Evolutionary conservation across 2,797 vertebrate genomes (phyloP).

Genomic region (Todus mexicanus): DNA sequence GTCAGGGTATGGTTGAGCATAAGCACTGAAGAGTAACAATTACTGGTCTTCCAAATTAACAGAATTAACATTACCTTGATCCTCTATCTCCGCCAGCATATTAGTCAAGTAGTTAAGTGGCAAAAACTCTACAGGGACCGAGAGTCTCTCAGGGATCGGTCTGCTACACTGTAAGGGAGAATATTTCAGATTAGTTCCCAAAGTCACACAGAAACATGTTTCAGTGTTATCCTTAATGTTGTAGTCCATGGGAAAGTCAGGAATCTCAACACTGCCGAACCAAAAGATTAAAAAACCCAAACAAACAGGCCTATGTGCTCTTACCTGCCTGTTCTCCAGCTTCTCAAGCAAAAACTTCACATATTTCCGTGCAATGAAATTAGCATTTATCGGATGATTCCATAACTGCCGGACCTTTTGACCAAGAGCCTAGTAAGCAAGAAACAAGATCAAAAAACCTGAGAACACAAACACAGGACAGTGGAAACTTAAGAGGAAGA

Average conservation of each 20-base stretch:
- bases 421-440: conserved; percentile 64
- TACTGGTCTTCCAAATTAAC: neutral
- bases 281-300: neutral
- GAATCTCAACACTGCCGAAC: neutral
- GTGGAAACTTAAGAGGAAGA: neutral
- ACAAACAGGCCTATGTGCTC: neutral
- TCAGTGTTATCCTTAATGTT: neutral
- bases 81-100: conserved; percentile 76
- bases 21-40: neutral
- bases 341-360: conserved; percentile 68
- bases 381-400: conserved; percentile 73
- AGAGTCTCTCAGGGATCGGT: conserved; percentile 49
- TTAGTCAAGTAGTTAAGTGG: conserved; percentile 82
- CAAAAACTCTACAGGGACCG: conserved; percentile 73
- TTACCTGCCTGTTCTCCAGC: conserved; percentile 70
- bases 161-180: conserved; percentile 64
- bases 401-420: conserved; percentile 72
- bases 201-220: neutral
- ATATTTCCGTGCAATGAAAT: conserved; percentile 70
- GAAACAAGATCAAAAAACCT: neutral
- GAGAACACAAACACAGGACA: neutral
- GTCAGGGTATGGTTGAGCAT: neutral
- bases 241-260: neutral
- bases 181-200: neutral
- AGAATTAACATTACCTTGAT: conserved; percentile 64